These are phyloP conservation scores for Subacronicta megacephala DNA, from an alignment of 2,888 invertebrate genomes.

Conservation along the genomic window DNA sequence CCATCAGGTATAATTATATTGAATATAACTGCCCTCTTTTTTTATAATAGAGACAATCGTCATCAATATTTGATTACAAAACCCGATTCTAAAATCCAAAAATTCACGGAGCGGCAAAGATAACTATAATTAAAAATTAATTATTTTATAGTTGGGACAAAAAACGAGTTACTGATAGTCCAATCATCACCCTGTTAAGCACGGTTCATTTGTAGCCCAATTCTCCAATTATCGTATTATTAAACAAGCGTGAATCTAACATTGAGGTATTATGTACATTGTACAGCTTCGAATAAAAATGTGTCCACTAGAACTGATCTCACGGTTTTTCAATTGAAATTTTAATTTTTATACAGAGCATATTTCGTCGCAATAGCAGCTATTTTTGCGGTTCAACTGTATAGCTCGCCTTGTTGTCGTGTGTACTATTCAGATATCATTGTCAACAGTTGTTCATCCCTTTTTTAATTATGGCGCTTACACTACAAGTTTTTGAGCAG, in stretches of 20 bases:
- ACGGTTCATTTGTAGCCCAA: constrained; percentile 29
- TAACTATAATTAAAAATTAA: constrained; percentile 8
- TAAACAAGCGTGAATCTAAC: constrained; percentile 42
- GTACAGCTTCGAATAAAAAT: too few relatives aligned
- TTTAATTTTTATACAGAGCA: too few relatives aligned
- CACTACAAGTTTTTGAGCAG: not conserved
- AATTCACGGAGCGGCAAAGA: not conserved
- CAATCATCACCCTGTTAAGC: constrained; percentile 38
- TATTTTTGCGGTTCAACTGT: too few relatives aligned
- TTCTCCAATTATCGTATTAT: constrained; percentile 35
- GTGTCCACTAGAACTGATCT: too few relatives aligned
- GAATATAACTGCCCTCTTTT: too few relatives aligned
- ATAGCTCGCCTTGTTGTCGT: too few relatives aligned
- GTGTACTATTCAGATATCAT: too few relatives aligned
- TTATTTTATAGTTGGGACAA: constrained; percentile 1
- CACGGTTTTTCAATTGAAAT: too few relatives aligned
- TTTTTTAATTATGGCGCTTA: not conserved
- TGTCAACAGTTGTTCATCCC: too few relatives aligned
- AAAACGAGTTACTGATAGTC: constrained; percentile 28
- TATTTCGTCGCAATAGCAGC: too few relatives aligned
- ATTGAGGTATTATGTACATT: not conserved
- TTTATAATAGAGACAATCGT: too few relatives aligned
- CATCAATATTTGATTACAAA: not conserved
- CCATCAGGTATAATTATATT: too few relatives aligned
- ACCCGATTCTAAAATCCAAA: not conserved